Evolutionary conservation across 2,113 vertebrate species (phyloP), one percentile per base, ranked within the genome.

Genomic region (Pangasianodon gigas): DNA sequence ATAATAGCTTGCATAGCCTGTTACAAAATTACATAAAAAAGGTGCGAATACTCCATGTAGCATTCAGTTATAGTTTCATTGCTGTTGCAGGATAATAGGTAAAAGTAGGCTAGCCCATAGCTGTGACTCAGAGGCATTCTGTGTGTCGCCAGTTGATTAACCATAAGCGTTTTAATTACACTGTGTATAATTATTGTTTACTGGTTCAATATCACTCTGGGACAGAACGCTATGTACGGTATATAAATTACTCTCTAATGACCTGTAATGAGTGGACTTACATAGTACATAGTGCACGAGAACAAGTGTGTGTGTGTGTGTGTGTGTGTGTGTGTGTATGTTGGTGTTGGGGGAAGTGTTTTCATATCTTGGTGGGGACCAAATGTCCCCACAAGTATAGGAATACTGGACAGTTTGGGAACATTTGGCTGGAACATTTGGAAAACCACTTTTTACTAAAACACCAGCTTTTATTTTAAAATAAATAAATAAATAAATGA

Each of bases 161-260:
- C 32, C 65, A 69, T 69, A 29, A 77, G 37, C 37, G 19, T 6
- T 58, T 26, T 87, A 56, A 58, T 60, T 75, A 74, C 26, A 26
- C 67, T 87, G 74, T 13, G 54, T 79, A n/a, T 84, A 84, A 62
- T 84, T 84, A 84, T 29, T 84, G 56, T 62, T 84, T 62, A 74
- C 85, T 86, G 52, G 2, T n/a, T 18, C 29, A 86, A 37, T 54
- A 52, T 52, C 85, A 86, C 16, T 48, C n/a, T 0, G 51, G 51
- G 46, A 87, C 41, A 58, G 69, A 79, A 29, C 86, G 1, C 41
- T 10, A 11, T 51, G 84, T 86, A 51, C 69, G n/a, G 19, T 48
- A 32, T 86, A 56, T 62, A 75, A 79, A 60, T 79, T 29, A 79
- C 37, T 79, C 69, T 18, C 51, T 74, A 75, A 75, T 77, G 51